These are phyloP conservation scores for Druceiella hillmani DNA, from an alignment of 2,888 invertebrate species.

Conservation along the genomic window DNA sequence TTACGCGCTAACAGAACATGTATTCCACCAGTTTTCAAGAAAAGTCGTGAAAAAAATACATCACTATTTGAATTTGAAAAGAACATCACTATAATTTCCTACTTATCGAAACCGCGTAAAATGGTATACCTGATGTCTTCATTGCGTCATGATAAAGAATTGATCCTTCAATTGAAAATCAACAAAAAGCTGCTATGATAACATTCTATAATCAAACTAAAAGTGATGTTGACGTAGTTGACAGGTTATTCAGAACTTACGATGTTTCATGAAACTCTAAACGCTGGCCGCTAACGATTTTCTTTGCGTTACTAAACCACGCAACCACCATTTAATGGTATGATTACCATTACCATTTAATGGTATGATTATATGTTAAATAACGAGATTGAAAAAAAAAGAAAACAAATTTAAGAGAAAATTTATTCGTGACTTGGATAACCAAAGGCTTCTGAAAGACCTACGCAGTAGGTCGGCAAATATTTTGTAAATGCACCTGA, in stretches of 20 bases:
- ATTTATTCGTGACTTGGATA: not conserved
- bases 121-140: not conserved
- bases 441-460: not conserved
- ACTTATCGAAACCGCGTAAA: not conserved
- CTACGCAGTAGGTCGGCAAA: not conserved
- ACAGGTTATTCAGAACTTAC: not conserved
- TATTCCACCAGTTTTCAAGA: not conserved
- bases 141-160: not conserved
- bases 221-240: not conserved
- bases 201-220: not conserved
- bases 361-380: not conserved
- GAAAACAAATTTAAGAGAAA: not conserved
- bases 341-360: not conserved
- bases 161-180: not conserved
- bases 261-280: not conserved
- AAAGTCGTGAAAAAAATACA: not conserved
- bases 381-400: not conserved
- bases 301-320: not conserved
- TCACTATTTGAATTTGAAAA: not conserved
- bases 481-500: not conserved
- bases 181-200: not conserved
- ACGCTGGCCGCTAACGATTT: not conserved
- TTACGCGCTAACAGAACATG: slow-evolving; percentile 1
- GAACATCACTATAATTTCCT: not conserved
- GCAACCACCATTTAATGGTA: too few species aligned